These are phyloP conservation scores for Struthidea cinerea DNA, from an alignment of 2,113 vertebrate genomes.

Conservation along the genomic window DNA sequence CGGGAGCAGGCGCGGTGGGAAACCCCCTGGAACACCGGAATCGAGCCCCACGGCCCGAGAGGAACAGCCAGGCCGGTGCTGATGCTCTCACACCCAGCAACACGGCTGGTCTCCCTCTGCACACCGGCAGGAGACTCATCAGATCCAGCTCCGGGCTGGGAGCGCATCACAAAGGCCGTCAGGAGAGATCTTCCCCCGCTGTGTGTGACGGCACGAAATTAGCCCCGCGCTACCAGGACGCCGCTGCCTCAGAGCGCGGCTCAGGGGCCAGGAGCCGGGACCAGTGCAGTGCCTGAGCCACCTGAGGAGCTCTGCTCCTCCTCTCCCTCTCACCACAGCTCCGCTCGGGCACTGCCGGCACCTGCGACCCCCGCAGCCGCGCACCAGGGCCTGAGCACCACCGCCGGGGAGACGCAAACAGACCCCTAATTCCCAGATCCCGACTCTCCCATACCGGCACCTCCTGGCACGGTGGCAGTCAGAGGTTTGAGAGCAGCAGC, in stretches of 20 bases:
- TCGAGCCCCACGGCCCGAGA: rapidly evolving
- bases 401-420: background rate
- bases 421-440: rapidly evolving
- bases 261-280: background rate
- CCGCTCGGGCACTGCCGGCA: rapidly evolving
- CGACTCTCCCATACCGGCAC: rapidly evolving
- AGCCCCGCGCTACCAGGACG: background rate
- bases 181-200: background rate
- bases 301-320: background rate
- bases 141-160: background rate
- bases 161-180: rapidly evolving
- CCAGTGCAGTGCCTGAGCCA: background rate
- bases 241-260: background rate
- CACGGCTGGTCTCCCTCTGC: rapidly evolving
- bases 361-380: rapidly evolving
- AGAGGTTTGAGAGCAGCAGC: background rate
- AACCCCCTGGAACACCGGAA: background rate
- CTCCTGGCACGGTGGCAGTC: rapidly evolving
- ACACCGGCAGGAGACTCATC: background rate
- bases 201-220: background rate
- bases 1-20: rapidly evolving
- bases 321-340: rapidly evolving
- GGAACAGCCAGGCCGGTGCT: background rate
- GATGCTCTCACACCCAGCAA: background rate
- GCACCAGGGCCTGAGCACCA: background rate